Percentiles rank a stretch among this genome's conserved stretches.
Conservation (phyloP, 2,113 vertebrate species). For the Nerophis ophidion region DNA sequence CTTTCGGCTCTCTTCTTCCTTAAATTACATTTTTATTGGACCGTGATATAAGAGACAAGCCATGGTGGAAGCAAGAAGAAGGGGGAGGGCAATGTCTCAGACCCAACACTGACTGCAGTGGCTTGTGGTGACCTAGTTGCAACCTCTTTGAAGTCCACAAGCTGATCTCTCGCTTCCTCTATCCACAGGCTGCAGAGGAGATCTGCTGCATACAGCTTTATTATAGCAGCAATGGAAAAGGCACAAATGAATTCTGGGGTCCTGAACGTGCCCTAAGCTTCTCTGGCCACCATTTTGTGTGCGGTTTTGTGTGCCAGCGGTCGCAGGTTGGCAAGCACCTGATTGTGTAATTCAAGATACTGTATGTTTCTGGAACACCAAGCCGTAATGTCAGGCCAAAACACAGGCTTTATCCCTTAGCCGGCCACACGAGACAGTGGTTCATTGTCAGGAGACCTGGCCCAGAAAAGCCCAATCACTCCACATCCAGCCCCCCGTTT, state of each 20-base stretch:
- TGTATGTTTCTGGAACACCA: conserved; percentile 24
- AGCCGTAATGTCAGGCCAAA: conserved; percentile 58
- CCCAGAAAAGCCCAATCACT: conserved; percentile 76
- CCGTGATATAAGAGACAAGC: conserved; percentile 59
- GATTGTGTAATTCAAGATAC: conserved; percentile 10
- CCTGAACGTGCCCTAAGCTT: conserved; percentile 28
- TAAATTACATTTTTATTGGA: conserved; percentile 55
- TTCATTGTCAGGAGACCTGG: conserved; percentile 74
- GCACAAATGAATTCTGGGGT: conserved; percentile 27
- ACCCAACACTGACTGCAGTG: conserved; percentile 69
- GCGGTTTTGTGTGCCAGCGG: conserved; percentile 8
- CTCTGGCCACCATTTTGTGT: conserved; percentile 7
- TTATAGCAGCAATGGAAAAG: conserved; percentile 36
- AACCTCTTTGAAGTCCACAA: conserved; percentile 77
- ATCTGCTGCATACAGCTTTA: conserved; percentile 63
- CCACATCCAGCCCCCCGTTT: conserved; percentile 65
- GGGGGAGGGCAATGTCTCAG: conserved; percentile 58
- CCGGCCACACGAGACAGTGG: conserved; percentile 63
- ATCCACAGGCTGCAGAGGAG: conserved; percentile 43
- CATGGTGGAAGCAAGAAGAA: conserved; percentile 49
- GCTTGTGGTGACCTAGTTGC: conserved; percentile 75
- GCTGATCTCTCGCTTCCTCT: conserved; percentile 69
- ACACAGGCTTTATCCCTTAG: conserved; percentile 64
- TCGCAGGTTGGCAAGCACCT: not conserved
- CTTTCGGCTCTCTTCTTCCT: not conserved